Conservation (phyloP, 2,113 vertebrate species). For the Sebastes schlegelii region DNA sequence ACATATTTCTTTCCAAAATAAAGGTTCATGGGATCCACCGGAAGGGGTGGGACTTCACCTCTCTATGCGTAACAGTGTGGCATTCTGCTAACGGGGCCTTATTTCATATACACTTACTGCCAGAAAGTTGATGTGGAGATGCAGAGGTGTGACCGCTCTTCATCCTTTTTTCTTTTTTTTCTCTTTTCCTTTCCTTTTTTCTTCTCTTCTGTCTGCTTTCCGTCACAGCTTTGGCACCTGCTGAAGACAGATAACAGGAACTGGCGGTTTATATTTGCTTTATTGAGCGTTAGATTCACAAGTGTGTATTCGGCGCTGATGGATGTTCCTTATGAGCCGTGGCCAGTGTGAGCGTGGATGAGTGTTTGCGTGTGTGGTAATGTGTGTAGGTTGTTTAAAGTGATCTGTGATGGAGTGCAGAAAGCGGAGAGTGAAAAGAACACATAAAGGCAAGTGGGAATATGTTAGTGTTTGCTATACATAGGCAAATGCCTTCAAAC, state of each 20-base stretch:
- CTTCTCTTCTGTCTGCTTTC: conserved; percentile 9
- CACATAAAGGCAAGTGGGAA: conserved; percentile 43
- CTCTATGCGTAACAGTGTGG: background rate
- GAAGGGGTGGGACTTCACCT: no score
- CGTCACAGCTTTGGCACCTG: conserved; percentile 70
- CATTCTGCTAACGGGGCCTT: conserved; percentile 6
- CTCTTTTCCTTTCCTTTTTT: background rate
- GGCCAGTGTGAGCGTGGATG: conserved; percentile 21
- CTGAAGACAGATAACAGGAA: conserved; percentile 76
- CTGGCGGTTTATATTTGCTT: conserved; percentile 77
- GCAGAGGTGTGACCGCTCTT: background rate
- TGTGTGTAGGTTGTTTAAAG: conserved; percentile 60
- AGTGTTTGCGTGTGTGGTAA: conserved; percentile 25
- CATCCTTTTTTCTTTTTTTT: background rate
- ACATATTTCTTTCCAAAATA: no score
- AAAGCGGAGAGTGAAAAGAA: conserved; percentile 41
- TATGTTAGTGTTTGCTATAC: conserved; percentile 44
- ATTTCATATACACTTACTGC: conserved; percentile 14
- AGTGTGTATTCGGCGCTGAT: conserved; percentile 73
- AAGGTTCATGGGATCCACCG: no score
- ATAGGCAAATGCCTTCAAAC: conserved; percentile 44
- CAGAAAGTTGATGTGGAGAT: conserved; percentile 7
- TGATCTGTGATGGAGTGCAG: conserved; percentile 44
- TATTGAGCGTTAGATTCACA: conserved; percentile 77
- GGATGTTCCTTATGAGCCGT: conserved; percentile 68